Evolutionary conservation across 2,113 vertebrate species (phyloP).

Genomic region (Arothron firmamentum): DNA sequence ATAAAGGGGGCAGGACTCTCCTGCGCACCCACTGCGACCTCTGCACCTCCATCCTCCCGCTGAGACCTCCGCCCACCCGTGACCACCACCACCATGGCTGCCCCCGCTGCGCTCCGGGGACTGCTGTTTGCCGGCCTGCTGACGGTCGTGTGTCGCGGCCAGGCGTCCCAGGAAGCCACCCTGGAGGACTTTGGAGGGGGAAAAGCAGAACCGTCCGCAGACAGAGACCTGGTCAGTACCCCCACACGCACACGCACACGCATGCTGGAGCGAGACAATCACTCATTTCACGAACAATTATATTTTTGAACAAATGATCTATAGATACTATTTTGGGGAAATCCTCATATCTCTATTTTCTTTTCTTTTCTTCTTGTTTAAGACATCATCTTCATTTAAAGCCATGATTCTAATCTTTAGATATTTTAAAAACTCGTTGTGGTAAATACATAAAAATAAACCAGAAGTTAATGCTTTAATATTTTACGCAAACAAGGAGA

Average conservation of each 20-base stretch:
- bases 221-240: conserved; percentile 73
- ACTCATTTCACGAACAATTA: no score
- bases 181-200: conserved; percentile 52
- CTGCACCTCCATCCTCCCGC: conserved; percentile 4
- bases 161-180: conserved; percentile 65
- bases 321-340: no score
- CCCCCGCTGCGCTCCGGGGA: conserved; percentile 51
- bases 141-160: conserved; percentile 49
- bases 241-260: neutral
- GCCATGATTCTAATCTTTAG: no score
- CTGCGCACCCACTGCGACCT: conserved; percentile 20
- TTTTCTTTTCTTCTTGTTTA: no score
- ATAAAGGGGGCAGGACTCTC: conserved; percentile 38
- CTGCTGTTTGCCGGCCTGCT: conserved; percentile 62
- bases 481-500: no score
- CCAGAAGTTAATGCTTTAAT: no score
- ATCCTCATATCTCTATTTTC: no score
- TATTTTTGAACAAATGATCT: no score
- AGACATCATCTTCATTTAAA: no score
- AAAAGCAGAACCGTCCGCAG: conserved; percentile 47
- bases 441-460: no score
- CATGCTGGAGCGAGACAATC: neutral
- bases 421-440: no score
- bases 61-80: neutral
- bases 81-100: conserved; percentile 68